phyloP scores from a whole-genome alignment of 2,797 vertebrate genomes.

The Alosa sapidissima region DNA sequence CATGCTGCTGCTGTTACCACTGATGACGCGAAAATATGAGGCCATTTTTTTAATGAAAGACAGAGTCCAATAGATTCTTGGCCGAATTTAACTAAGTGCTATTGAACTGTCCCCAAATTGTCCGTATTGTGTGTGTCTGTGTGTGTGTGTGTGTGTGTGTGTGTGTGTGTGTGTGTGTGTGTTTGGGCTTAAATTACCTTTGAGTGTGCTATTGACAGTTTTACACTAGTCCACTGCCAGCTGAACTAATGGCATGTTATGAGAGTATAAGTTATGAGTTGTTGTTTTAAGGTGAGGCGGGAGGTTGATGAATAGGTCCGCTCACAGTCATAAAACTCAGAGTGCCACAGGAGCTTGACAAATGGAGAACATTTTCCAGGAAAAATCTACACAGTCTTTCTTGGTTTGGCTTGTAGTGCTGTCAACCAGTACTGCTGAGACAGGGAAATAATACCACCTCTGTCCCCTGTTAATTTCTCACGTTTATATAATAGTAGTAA shows the following conservation, averaged over 20 bases:
- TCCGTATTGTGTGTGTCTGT: neutral
- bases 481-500: no score
- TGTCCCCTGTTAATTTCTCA: neutral
- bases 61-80: no score
- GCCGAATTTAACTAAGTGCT: no score
- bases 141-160: conserved; percentile 6
- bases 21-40: neutral
- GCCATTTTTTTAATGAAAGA: neutral
- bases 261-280: neutral
- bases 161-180: neutral
- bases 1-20: neutral
- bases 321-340: neutral
- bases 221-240: neutral
- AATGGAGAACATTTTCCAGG: neutral
- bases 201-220: neutral
- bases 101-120: no score
- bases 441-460: neutral
- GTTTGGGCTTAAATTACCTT: neutral
- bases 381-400: neutral
- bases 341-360: neutral
- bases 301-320: neutral
- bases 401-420: neutral
- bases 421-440: neutral
- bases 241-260: neutral
- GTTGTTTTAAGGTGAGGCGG: neutral